Percentiles rank a stretch among this genome's conserved stretches.
These are phyloP conservation scores for Ceratosolen solmsi DNA, from an alignment of 1,140 invertebrate species.

Conservation along the genomic window DNA sequence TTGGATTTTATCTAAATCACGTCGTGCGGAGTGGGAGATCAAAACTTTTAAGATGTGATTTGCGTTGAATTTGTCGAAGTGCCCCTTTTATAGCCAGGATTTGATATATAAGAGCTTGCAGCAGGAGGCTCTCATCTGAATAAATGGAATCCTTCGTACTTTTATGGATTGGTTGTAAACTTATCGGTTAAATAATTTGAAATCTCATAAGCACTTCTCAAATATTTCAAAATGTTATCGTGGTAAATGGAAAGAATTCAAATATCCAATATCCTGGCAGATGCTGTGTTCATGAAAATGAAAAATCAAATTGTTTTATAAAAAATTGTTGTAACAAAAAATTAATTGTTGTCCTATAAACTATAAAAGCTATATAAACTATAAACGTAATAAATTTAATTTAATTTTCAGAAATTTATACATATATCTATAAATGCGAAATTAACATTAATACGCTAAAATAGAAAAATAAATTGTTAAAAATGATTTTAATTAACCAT, in stretches of 20 bases:
- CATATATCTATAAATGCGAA: too few relatives aligned
- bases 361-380: too few relatives aligned
- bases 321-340: too few relatives aligned
- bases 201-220: background rate
- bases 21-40: background rate
- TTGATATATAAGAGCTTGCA: background rate
- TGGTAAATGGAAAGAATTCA: background rate
- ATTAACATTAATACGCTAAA: too few relatives aligned
- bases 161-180: background rate
- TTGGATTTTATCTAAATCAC: conserved; percentile 26
- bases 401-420: too few relatives aligned
- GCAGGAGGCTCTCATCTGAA: background rate
- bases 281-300: too few relatives aligned
- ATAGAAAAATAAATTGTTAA: too few relatives aligned
- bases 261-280: too few relatives aligned
- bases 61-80: background rate
- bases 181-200: background rate
- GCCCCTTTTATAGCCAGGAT: background rate
- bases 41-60: conserved; percentile 9
- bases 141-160: background rate
- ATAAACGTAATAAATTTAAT: too few relatives aligned
- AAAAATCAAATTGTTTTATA: too few relatives aligned
- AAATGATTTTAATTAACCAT: background rate
- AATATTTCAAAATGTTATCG: background rate
- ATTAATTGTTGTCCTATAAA: too few relatives aligned